phyloP scores from a whole-genome alignment of 2,797 vertebrate genomes.

The Phalanger gymnotis region DNA sequence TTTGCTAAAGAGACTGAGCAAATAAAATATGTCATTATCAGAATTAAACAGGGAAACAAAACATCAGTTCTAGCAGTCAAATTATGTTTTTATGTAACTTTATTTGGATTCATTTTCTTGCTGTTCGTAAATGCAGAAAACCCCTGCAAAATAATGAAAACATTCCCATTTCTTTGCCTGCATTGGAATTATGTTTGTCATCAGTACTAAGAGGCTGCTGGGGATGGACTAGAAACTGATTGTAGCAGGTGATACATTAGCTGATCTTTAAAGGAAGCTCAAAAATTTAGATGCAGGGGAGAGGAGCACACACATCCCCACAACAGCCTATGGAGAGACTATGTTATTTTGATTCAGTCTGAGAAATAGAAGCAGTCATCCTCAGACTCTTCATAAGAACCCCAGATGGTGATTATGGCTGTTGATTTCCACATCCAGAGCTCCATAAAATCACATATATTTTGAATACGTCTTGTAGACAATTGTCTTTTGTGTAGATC shows the following conservation, averaged over 20 bases:
- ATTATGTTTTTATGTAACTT: neutral
- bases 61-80: neutral
- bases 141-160: neutral
- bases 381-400: neutral
- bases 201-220: neutral
- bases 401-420: conserved; percentile 12
- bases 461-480: neutral
- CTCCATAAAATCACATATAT: conserved; percentile 21
- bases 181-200: neutral
- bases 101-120: conserved; percentile 6
- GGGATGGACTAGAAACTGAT: neutral
- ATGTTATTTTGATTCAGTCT: neutral
- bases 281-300: neutral
- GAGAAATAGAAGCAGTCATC: neutral
- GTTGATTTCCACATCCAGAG: conserved; percentile 15
- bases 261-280: neutral
- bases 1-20: conserved; percentile 3
- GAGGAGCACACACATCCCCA: neutral
- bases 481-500: neutral
- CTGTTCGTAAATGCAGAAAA: neutral
- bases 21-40: conserved; percentile 2
- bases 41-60: neutral
- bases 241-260: neutral
- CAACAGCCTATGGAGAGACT: neutral
- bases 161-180: neutral